Evolutionary conservation across 2,113 vertebrate species (phyloP), one percentile per base, ranked within the genome.

Genomic region (Oplegnathus fasciatus): DNA sequence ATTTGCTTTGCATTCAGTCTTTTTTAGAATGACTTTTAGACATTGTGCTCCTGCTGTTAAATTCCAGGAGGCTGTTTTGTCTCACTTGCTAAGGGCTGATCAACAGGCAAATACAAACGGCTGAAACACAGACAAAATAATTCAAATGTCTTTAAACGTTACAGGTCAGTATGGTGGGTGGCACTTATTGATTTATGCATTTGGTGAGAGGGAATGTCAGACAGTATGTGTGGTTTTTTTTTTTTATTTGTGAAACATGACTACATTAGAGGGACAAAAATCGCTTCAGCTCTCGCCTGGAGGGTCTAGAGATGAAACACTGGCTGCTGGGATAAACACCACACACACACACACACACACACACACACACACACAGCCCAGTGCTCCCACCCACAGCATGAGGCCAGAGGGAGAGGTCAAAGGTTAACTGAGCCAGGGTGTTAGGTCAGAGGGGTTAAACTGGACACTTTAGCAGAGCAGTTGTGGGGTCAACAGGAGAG

Each of bases 391-490:
- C 50, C 87, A 84, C 83, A 86, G 79, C 79, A 70, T 58, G 77
- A 37, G 61, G 82, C 73, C 90, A 80, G 87, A 82, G 76, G 66
- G 30, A 83, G 73, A 68, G 92, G 89, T 92, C 87, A 91, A 83
- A 90, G 93, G 93, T 94, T 91, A 93, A 93, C 72, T 93, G 82
- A 87, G 40, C 40, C 79, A 80, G 90, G 85, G 78, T 87, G 90
- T 91, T 75, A 84, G 92, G 93, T 90, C 88, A 87, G 22, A 64
- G 0, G 58, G 91, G 91, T 94, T 94, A 92, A 93, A 93, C 89
- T 85, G 86, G 92, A 92, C 90, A 92, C 92, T 94, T 92, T 57
- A 89, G 87, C 75, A 22, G 68, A 90, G 71, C 89, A 75, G 87
- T 80, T 79, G 76, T 68, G 68, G 50, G 79, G 86, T 82, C 83